These are phyloP conservation scores for Forbesichthys papilliferus DNA, from an alignment of 2,113 vertebrate genomes.

Conservation along the genomic window DNA sequence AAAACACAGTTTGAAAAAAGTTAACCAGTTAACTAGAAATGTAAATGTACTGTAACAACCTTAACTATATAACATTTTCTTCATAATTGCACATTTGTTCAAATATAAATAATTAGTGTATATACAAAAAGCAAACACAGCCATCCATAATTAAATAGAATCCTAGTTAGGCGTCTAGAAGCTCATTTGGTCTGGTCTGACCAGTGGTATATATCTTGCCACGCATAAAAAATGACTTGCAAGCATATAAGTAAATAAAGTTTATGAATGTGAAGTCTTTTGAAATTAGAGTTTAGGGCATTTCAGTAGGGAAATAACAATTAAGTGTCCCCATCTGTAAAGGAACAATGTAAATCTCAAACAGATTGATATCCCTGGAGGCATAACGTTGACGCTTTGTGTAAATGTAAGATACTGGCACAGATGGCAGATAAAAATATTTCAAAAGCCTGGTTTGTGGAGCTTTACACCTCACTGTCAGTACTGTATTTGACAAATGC, in stretches of 20 bases:
- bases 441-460: slow-evolving; percentile 27
- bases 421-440: slow-evolving; percentile 50
- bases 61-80: not conserved
- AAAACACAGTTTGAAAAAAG: slow-evolving; percentile 41
- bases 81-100: not conserved
- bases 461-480: not conserved
- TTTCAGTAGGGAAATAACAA: slow-evolving; percentile 41
- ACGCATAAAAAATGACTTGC: no score
- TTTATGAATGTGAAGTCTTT: slow-evolving; percentile 33
- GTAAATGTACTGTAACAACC: no score
- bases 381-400: slow-evolving; percentile 26
- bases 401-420: slow-evolving; percentile 43
- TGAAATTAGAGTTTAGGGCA: slow-evolving; percentile 48
- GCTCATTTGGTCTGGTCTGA: no score
- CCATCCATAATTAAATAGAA: no score
- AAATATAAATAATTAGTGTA: not conserved
- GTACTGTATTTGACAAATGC: slow-evolving; percentile 18
- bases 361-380: slow-evolving; percentile 35
- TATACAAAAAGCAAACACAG: no score
- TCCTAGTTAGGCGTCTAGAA: no score
- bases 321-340: slow-evolving; percentile 54
- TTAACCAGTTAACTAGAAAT: not conserved
- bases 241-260: not conserved
- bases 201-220: no score
- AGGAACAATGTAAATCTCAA: slow-evolving; percentile 51